These are phyloP conservation scores for Rhynchophorus ferrugineus DNA, from an alignment of 1,140 invertebrate genomes.

Conservation along the genomic window DNA sequence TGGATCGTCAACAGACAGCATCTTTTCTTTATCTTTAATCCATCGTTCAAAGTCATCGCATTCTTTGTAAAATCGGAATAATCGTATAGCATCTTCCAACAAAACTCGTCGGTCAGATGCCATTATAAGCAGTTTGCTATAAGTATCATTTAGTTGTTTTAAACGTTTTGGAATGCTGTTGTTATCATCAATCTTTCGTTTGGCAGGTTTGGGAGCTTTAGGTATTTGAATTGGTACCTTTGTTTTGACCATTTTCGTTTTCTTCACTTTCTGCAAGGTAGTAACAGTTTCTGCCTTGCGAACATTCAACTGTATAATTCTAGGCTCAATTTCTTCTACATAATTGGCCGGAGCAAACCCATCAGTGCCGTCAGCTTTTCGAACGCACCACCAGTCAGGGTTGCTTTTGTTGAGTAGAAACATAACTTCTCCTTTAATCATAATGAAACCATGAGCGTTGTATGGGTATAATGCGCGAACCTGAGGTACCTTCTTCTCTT, in stretches of 20 bases:
- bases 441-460: conserved; percentile 86
- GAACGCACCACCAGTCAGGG: conserved; percentile 96
- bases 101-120: conserved; percentile 70
- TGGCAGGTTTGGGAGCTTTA: conserved; percentile 44
- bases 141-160: conserved; percentile 71
- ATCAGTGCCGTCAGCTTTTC: conserved; percentile 83
- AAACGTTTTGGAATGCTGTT: conserved; percentile 79
- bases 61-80: conserved; percentile 93
- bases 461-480: conserved; percentile 86
- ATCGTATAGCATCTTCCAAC: conserved; percentile 84
- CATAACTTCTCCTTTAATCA: conserved; percentile 90
- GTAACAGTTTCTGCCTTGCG: conserved; percentile 74
- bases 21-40: conserved; percentile 92
- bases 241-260: conserved; percentile 80
- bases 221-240: conserved; percentile 65
- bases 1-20: conserved; percentile 76
- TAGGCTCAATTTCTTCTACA: conserved; percentile 86
- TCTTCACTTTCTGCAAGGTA: conserved; percentile 78
- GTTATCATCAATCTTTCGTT: conserved; percentile 51
- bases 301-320: conserved; percentile 75
- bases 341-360: conserved; percentile 98
- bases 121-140: conserved; percentile 71
- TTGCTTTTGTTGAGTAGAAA: conserved; percentile 92
- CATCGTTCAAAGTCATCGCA: conserved; percentile 97
- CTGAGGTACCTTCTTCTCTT: conserved; percentile 83